phyloP scores from a whole-genome alignment of 1,140 invertebrate genomes.

The Drosophila persimilis region DNA sequence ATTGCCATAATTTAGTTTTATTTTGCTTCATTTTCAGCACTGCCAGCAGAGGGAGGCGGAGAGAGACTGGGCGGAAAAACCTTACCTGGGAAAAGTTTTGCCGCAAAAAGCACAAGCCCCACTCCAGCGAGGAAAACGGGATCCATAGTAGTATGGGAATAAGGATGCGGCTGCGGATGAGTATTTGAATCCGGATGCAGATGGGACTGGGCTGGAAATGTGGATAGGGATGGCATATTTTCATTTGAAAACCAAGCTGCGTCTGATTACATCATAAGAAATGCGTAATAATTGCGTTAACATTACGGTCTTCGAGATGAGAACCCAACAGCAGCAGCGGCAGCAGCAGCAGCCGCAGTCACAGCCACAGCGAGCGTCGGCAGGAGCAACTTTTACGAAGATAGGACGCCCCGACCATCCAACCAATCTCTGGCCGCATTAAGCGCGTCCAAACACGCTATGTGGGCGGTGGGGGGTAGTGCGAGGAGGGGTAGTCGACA shows the following conservation, averaged over 20 bases:
- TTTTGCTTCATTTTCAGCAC: conserved; percentile 69
- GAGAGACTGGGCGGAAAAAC: neutral
- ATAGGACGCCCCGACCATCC: neutral
- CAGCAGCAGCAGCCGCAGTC: conserved; percentile 3
- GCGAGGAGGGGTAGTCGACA: too few species aligned
- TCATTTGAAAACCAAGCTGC: conserved; percentile 75
- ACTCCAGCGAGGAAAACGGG: neutral
- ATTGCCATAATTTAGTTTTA: conserved; percentile 83
- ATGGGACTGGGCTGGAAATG: conserved; percentile 3
- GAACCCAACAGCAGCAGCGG: conserved; percentile 10
- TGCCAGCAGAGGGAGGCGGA: neutral
- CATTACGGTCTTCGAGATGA: conserved; percentile 57
- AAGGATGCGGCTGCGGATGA: conserved; percentile 4
- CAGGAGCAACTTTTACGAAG: conserved; percentile 18
- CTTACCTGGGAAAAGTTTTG: conserved; percentile 53
- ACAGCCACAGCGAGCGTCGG: neutral
- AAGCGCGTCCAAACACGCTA: conserved; percentile 45
- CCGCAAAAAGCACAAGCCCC: conserved; percentile 39
- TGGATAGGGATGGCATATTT: conserved; percentile 60
- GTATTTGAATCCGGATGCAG: conserved; percentile 7
- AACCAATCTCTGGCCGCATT: conserved; percentile 18
- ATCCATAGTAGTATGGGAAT: neutral
- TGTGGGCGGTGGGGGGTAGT: conserved; percentile 5
- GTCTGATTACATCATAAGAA: conserved; percentile 82
- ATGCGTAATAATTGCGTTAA: conserved; percentile 82